These are phyloP conservation scores for Mus spretus DNA, from an alignment of 2,797 vertebrate genomes.

Conservation along the genomic window DNA sequence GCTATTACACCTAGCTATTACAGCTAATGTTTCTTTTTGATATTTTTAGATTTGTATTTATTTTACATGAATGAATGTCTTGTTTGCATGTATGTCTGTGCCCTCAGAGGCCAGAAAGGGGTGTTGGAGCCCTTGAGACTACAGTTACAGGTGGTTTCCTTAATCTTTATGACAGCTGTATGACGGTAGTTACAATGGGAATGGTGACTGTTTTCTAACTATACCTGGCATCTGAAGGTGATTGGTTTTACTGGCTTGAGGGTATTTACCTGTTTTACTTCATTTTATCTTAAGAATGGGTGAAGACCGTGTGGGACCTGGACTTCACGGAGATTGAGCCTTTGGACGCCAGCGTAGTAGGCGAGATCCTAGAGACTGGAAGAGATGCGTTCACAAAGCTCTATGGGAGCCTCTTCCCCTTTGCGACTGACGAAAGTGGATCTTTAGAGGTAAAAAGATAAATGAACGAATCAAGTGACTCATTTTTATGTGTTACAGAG, in stretches of 20 bases:
- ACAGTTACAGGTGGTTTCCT: background rate
- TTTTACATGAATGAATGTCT: background rate
- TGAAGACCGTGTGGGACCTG: conserved; percentile 92
- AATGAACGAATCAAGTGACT: background rate
- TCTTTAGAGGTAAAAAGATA: conserved; percentile 77
- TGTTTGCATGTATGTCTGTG: background rate
- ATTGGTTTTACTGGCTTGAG: background rate
- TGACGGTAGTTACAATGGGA: conserved; percentile 15
- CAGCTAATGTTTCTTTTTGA: background rate
- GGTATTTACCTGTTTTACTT: conserved; percentile 1
- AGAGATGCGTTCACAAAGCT: conserved; percentile 89
- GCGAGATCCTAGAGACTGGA: conserved; percentile 86
- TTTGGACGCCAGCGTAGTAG: conserved; percentile 89
- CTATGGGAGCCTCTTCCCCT: conserved; percentile 87
- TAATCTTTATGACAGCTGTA: background rate
- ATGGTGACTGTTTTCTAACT: conserved; percentile 19
- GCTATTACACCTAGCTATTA: background rate
- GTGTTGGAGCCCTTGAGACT: background rate
- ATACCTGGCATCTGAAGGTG: background rate
- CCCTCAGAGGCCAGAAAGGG: background rate
- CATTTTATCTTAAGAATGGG: conserved; percentile 91
- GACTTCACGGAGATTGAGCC: conserved; percentile 93
- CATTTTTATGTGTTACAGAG: background rate
- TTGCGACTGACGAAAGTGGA: conserved; percentile 81
- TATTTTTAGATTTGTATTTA: background rate